phyloP scores from a whole-genome alignment of 2,888 invertebrate genomes.

The Drosophila maculinotata region DNA sequence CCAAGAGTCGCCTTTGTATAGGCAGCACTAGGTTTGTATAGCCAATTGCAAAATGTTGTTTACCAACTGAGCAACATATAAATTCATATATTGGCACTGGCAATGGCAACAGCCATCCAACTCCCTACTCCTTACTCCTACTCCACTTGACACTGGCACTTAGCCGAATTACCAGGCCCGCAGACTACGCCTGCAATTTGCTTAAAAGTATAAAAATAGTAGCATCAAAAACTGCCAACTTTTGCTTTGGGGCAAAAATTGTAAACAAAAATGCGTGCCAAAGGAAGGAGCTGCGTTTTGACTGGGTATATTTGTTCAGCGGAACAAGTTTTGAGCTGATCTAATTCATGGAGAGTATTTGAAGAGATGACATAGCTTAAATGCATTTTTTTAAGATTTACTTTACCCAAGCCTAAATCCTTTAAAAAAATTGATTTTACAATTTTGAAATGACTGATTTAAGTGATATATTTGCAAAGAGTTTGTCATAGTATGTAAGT shows the following conservation, averaged over 20 bases:
- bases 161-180: conserved; percentile 54
- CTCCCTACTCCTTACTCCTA: not conserved
- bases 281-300: conserved; percentile 19
- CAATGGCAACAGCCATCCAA: not conserved
- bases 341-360: no score
- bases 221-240: conserved; percentile 38
- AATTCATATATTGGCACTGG: conserved; percentile 46
- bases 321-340: no score
- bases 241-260: conserved; percentile 38
- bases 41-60: conserved; percentile 67
- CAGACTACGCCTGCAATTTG: conserved; percentile 58
- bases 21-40: conserved; percentile 19
- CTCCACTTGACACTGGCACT: conserved; percentile 44
- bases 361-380: no score
- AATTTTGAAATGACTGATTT: no score
- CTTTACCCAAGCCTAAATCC: no score
- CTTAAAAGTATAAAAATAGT: conserved; percentile 68
- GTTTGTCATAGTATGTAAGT: no score
- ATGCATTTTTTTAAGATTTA: no score
- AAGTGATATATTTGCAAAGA: no score
- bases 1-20: conserved; percentile 21
- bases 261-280: conserved; percentile 73
- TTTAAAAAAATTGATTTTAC: no score
- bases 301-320: conserved; percentile 22
- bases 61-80: conserved; percentile 47